Conservation (phyloP, 2,113 vertebrate species). For the Notarius lentiginosus region DNA sequence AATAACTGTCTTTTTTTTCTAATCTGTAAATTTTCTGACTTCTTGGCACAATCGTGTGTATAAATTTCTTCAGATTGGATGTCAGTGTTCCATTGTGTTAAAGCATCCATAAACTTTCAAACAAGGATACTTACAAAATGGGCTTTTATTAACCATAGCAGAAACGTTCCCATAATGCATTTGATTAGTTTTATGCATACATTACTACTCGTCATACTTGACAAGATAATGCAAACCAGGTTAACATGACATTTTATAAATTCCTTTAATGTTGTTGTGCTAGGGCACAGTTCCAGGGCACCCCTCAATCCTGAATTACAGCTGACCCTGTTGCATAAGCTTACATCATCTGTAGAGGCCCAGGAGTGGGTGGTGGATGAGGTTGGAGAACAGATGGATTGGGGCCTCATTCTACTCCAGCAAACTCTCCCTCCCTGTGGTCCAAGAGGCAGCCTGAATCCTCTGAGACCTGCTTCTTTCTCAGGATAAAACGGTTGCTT, state of each 20-base stretch:
- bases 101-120: background rate
- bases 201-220: background rate
- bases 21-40: background rate
- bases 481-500: constrained; percentile 2
- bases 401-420: constrained; percentile 35
- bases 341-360: constrained; percentile 51
- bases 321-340: constrained; percentile 45
- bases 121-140: background rate
- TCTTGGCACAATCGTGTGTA: background rate
- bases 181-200: background rate
- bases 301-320: constrained; percentile 38
- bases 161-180: background rate
- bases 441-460: constrained; percentile 22
- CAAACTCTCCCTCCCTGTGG: constrained; percentile 11
- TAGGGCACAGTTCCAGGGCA: constrained; percentile 24
- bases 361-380: constrained; percentile 27
- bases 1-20: too few species aligned
- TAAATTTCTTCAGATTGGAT: background rate
- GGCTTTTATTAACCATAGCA: background rate
- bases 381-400: constrained; percentile 28
- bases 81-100: background rate
- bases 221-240: background rate
- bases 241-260: background rate
- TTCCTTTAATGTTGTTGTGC: constrained; percentile 10
- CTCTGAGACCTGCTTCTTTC: background rate